Evolutionary conservation across 2,797 vertebrate genomes (phyloP).

Genomic region (Pseudomugil tenellus): DNA sequence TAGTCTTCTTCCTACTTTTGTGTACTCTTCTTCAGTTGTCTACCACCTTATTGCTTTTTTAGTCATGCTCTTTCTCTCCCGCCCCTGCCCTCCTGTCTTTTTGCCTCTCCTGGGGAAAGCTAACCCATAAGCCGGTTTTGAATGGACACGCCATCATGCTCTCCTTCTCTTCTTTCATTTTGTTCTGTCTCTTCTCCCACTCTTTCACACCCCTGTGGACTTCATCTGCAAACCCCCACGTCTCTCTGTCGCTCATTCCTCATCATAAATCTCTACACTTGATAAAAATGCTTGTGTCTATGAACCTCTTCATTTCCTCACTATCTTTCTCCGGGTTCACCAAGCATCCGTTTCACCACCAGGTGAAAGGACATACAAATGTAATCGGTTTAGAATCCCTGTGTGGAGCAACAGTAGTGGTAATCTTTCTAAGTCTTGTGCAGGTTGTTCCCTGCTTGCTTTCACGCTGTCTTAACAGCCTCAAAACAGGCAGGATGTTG

Average conservation of each 20-base stretch:
- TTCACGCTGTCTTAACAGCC: conserved; percentile 12
- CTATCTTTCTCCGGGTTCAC: conserved; percentile 35
- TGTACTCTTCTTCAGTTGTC: conserved; percentile 14
- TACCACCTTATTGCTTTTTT: conserved; percentile 23
- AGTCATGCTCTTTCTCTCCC: conserved; percentile 17
- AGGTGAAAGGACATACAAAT: conserved; percentile 16
- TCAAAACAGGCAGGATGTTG: neutral
- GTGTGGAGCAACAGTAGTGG: neutral
- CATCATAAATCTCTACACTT: conserved; percentile 34
- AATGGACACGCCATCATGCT: conserved; percentile 45
- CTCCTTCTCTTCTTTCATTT: conserved; percentile 53
- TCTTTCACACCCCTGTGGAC: conserved; percentile 32
- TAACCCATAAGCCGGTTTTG: conserved; percentile 46
- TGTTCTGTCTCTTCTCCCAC: conserved; percentile 18
- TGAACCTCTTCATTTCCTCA: conserved; percentile 28
- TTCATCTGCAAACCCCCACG: conserved; percentile 32
- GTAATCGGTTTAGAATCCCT: conserved; percentile 11
- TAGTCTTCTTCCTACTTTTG: conserved; percentile 21
- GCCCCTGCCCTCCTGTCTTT: conserved; percentile 21
- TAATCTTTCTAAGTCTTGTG: conserved; percentile 1
- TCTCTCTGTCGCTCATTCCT: conserved; percentile 23
- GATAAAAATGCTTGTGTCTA: conserved; percentile 33
- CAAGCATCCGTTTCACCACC: conserved; percentile 10
- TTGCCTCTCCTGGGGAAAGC: conserved; percentile 33
- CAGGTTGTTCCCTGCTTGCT: conserved; percentile 9